These are phyloP conservation scores for Cryptophagus acutangulus DNA, from an alignment of 2,888 invertebrate species.

Conservation along the genomic window DNA sequence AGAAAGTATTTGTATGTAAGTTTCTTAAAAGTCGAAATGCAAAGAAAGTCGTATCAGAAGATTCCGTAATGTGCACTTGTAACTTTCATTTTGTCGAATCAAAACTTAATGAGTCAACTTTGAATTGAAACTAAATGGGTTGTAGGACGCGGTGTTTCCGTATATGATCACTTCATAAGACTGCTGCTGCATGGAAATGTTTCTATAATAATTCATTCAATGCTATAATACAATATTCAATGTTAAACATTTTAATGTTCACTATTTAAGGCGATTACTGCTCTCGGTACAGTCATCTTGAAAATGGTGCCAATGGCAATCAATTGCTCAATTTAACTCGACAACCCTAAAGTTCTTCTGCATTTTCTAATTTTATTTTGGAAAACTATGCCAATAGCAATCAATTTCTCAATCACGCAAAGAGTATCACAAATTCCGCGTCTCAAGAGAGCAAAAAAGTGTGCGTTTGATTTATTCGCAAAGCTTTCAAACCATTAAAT, in stretches of 20 bases:
- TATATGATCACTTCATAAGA: slow-evolving; percentile 30
- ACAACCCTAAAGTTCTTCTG: too few relatives aligned
- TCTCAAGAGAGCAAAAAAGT: too few relatives aligned
- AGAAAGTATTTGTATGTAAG: slow-evolving; percentile 17
- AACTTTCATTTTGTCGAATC: slow-evolving; percentile 30
- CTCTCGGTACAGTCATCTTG: too few relatives aligned
- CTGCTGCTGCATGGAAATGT: slow-evolving; percentile 16
- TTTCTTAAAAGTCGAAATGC: too few relatives aligned
- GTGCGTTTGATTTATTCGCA: slow-evolving; percentile 18
- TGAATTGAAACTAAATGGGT: slow-evolving; percentile 21
- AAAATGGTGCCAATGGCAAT: too few relatives aligned
- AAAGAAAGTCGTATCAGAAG: too few relatives aligned
- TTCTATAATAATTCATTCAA: slow-evolving; percentile 31
- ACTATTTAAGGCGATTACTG: slow-evolving; percentile 25
- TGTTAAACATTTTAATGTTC: slow-evolving; percentile 32
- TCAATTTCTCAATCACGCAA: too few relatives aligned
- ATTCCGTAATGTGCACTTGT: slow-evolving; percentile 17
- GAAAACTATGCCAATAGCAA: too few relatives aligned
- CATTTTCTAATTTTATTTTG: too few relatives aligned
- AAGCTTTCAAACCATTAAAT: slow-evolving; percentile 17
- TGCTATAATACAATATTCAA: slow-evolving; percentile 29
- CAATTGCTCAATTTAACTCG: too few relatives aligned
- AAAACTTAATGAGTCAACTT: slow-evolving; percentile 27
- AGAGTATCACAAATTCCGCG: too few relatives aligned
- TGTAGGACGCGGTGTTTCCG: slow-evolving; percentile 30